Conservation (phyloP, 2,113 vertebrate genomes). For the Peromyscus californicus region DNA sequence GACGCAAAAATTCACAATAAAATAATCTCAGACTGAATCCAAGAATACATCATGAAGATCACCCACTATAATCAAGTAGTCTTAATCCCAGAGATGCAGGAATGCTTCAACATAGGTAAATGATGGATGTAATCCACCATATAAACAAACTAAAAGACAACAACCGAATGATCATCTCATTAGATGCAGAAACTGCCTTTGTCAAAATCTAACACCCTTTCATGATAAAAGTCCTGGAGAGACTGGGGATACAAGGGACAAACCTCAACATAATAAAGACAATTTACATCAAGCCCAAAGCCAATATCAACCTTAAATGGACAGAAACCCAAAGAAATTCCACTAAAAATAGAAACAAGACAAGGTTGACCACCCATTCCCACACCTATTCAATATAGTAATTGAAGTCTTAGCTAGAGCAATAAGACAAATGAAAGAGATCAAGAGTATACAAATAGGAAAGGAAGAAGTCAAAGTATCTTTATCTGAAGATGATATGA, state of each 20-base stretch:
- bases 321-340: not conserved
- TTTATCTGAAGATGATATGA: not conserved
- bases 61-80: not conserved
- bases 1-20: not conserved
- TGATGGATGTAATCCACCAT: not conserved
- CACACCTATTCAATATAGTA: not conserved
- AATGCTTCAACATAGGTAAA: not conserved
- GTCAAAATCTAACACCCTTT: not conserved
- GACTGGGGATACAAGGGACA: not conserved
- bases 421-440: not conserved
- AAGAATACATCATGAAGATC: not conserved
- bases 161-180: not conserved
- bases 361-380: not conserved
- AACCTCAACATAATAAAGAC: not conserved
- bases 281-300: not conserved
- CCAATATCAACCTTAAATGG: not conserved
- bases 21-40: not conserved
- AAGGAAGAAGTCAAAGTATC: not conserved
- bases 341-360: not conserved
- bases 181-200: not conserved
- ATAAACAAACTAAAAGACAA: not conserved
- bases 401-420: not conserved
- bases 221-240: not conserved
- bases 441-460: not conserved
- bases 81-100: not conserved